A percentile compares a stretch with the other conserved stretches of the same genome.
Evolutionary conservation across 2,113 vertebrate species (phyloP).

Genomic region (Taxidea taxus): DNA sequence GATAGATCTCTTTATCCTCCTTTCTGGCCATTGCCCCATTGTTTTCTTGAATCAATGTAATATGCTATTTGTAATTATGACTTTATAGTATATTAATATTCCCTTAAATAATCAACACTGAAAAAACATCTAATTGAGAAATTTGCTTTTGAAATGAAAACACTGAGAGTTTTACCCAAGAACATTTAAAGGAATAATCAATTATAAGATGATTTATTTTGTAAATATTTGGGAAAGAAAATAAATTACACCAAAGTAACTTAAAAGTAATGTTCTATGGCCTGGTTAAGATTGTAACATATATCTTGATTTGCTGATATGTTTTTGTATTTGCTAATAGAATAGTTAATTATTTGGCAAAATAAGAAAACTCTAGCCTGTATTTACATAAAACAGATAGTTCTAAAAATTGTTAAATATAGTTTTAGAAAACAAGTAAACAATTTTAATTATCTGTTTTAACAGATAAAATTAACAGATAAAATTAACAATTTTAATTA

Average conservation of each 20-base stretch:
- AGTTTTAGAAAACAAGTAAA: neutral
- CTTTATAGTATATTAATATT: neutral
- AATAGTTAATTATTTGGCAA: neutral
- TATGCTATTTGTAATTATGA: neutral
- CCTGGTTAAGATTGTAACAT: neutral
- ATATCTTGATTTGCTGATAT: neutral
- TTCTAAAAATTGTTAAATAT: neutral
- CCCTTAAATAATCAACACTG: neutral
- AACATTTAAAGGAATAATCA: neutral
- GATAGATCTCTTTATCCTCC: neutral
- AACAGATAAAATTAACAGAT: no score
- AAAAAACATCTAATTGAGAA: neutral
- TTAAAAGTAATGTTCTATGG: neutral
- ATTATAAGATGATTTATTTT: neutral
- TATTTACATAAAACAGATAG: neutral
- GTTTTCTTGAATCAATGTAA: neutral
- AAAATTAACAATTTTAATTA: neutral
- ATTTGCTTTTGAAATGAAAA: neutral
- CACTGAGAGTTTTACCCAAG: neutral
- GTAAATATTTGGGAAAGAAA: neutral
- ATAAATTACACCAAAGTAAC: neutral
- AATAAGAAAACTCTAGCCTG: neutral
- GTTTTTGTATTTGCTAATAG: neutral
- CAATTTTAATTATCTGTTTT: neutral
- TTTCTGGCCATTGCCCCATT: neutral